Evolutionary conservation across 2,113 vertebrate genomes (phyloP).

Genomic region (Apteryx mantelli): DNA sequence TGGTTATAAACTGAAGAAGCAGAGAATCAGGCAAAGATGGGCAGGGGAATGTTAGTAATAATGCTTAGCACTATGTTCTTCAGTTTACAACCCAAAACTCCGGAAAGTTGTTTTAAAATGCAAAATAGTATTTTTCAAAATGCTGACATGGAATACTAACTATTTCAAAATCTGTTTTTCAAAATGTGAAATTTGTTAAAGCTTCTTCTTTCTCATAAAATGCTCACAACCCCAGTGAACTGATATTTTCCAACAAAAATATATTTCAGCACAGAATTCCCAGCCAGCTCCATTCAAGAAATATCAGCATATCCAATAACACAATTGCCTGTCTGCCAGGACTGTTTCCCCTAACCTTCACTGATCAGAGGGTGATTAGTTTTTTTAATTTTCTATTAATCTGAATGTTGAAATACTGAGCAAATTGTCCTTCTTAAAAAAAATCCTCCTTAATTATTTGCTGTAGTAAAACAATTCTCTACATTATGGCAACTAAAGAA

Average conservation of each 20-base stretch:
- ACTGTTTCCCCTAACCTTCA: not conserved
- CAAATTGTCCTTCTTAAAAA: not conserved
- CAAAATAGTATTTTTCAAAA: rapidly evolving
- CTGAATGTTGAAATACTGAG: not conserved
- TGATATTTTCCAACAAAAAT: not conserved
- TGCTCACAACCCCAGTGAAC: not conserved
- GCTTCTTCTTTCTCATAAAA: not conserved
- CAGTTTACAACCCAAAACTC: not conserved
- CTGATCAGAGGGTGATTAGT: too few relatives aligned
- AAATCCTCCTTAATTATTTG: not conserved
- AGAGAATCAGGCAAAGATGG: not conserved
- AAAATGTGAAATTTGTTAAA: not conserved
- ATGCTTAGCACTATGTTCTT: not conserved
- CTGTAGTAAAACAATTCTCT: not conserved
- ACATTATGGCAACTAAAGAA: not conserved
- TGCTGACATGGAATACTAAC: not conserved
- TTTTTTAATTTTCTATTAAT: not conserved
- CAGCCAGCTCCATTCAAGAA: not conserved
- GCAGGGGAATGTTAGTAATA: not conserved
- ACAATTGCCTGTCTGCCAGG: not conserved
- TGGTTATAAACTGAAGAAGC: not conserved
- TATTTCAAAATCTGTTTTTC: not conserved
- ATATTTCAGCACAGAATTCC: not conserved
- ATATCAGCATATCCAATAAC: not conserved
- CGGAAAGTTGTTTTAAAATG: not conserved